Conservation (phyloP, 2,888 invertebrate species). For the Danaus chrysippus region DNA sequence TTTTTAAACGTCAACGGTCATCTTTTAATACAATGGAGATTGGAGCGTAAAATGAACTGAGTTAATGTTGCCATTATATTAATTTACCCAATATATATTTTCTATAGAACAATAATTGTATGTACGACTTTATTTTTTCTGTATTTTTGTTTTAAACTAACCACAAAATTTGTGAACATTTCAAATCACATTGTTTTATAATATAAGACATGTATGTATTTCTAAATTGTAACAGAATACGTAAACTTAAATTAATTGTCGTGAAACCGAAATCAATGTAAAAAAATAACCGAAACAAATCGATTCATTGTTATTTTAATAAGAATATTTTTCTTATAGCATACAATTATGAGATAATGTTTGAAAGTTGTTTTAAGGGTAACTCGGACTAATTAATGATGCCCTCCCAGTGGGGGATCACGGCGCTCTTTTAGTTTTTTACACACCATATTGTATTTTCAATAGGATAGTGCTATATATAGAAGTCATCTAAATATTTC, state of each 20-base stretch:
- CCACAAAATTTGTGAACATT: background rate
- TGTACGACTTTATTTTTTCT: background rate
- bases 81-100: too few relatives aligned
- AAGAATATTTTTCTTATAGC: slow-evolving; percentile 64
- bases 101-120: background rate
- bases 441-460: background rate
- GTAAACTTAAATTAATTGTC: slow-evolving; percentile 30
- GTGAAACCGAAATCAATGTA: slow-evolving; percentile 51
- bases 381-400: slow-evolving; percentile 74
- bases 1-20: slow-evolving; percentile 36
- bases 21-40: slow-evolving; percentile 10
- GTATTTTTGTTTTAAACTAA: slow-evolving; percentile 12
- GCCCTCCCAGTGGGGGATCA: slow-evolving; percentile 57
- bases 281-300: slow-evolving; percentile 43
- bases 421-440: slow-evolving; percentile 35
- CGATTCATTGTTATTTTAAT: slow-evolving; percentile 56
- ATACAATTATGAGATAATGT: slow-evolving; percentile 69
- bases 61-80: background rate
- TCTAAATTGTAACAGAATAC: background rate
- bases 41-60: slow-evolving; percentile 22
- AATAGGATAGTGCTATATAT: background rate
- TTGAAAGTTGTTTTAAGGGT: slow-evolving; percentile 59
- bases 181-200: background rate
- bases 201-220: background rate
- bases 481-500: too few relatives aligned